Percentiles rank a stretch among this genome's conserved stretches.
These are phyloP conservation scores for Leptodactylus fuscus DNA, from an alignment of 2,113 vertebrate species.

Conservation along the genomic window DNA sequence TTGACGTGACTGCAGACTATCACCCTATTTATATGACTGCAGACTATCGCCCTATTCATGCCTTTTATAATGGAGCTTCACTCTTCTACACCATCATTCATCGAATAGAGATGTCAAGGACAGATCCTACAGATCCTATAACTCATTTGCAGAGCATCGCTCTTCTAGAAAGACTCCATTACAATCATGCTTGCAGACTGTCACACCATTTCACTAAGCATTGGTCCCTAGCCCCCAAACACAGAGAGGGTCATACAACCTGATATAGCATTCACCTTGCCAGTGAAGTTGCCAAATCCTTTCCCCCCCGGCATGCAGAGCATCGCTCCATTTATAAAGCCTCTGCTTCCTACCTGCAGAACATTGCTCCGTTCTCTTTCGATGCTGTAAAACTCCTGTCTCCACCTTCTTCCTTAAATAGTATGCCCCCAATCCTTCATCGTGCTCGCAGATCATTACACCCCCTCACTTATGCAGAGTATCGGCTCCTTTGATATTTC, in stretches of 20 bases:
- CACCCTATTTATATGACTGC: neutral
- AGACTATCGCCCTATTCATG: neutral
- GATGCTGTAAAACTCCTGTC: neutral
- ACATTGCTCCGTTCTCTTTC: neutral
- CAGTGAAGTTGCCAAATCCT: too few relatives aligned
- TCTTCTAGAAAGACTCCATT: neutral
- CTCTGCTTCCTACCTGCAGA: neutral
- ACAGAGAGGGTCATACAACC: too few relatives aligned
- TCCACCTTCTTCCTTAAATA: neutral
- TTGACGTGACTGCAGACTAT: neutral
- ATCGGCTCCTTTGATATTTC: neutral
- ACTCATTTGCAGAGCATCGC: neutral
- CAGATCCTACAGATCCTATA: neutral
- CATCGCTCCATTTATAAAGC: neutral
- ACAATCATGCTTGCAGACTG: too few relatives aligned
- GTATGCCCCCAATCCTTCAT: neutral
- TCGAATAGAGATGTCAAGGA: neutral
- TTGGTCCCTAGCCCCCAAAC: too few relatives aligned
- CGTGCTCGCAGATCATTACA: neutral
- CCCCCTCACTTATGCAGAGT: conserved; percentile 24
- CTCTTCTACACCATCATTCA: neutral
- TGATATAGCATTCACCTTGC: too few relatives aligned
- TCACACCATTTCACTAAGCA: too few relatives aligned
- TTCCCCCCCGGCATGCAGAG: too few relatives aligned
- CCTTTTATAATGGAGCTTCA: neutral